Base-by-base conservation (phyloP, 1,140 invertebrate species). In the Eriosoma lanigerum region DNA sequence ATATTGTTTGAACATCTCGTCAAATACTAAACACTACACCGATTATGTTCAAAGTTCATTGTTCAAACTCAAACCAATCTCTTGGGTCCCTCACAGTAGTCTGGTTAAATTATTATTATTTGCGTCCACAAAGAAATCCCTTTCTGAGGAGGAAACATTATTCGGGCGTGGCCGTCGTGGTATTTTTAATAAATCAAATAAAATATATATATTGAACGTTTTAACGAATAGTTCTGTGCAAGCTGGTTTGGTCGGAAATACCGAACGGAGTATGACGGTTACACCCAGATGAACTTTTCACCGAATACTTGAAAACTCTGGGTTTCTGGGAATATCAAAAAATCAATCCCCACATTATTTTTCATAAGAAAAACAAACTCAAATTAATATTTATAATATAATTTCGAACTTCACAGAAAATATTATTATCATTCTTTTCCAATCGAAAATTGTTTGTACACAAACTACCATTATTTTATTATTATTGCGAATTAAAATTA, bases 131-230 rank as follows among this genome's bases (percentile, higher is more conserved):
- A 62, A 9, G 62, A 44, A 66, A 44, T 44, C 32, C n/a, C 9
- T 46, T 21, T 44, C 46, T 46, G 64, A 44, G 21, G 38, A 68
- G 64, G 32, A 68, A 68, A 68, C 64, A 68, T 68, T 68, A 46
- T 68, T 68, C n/a, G 62, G 62, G 62, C 62, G 62, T 66, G 62
- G 62, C 10, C n/a, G 62, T 66, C 32, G 12, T 44, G 29, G 38
- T 68, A 68, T 68, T 68, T 68, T 68, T 68, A 68, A 68, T 46
- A 68, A 46, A 68, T 68, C 64, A 68, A 68, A 46, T 68, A 46
- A 68, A 68, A 68, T 68, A 46, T 68, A 68, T 68, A 46, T 68
- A 68, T 68, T 46, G 64, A 68, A 46, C 38, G 64, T 15, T 44
- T 44, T 46, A 44, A 21, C 38, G 38, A 46, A 68, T 68, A 68